Conservation (phyloP, 2,113 vertebrate genomes). For the Vulpes ferrilata region DNA sequence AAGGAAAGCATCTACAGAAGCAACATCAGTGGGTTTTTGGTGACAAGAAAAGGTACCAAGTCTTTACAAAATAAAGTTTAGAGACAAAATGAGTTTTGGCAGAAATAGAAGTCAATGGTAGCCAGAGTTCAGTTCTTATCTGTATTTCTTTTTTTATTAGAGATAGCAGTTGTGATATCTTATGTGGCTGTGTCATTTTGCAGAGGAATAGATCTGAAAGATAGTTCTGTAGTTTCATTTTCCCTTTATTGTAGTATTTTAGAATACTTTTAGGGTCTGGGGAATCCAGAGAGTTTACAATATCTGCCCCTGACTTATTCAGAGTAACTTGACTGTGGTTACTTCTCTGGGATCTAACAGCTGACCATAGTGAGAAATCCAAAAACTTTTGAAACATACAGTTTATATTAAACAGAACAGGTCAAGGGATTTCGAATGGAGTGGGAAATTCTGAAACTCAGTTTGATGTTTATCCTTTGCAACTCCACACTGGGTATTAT, state of each 20-base stretch:
- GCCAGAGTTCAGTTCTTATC: not conserved
- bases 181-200: not conserved
- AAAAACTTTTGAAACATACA: not conserved
- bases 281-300: not conserved
- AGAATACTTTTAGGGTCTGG: not conserved
- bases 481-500: not conserved
- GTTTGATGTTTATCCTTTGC: conserved; percentile 15
- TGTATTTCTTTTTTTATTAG: not conserved
- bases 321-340: not conserved
- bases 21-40: not conserved
- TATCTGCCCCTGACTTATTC: not conserved
- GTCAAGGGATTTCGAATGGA: not conserved
- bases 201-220: not conserved
- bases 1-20: not conserved
- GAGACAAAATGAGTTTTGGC: not conserved
- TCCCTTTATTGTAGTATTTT: not conserved
- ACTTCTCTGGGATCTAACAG: not conserved
- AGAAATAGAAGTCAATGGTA: not conserved
- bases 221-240: not conserved
- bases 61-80: not conserved
- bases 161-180: not conserved
- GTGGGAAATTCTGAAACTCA: not conserved
- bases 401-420: not conserved
- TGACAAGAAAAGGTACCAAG: not conserved
- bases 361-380: not conserved